Evolutionary conservation across 2,888 invertebrate genomes (phyloP).

Genomic region (Drosophila emarginata): DNA sequence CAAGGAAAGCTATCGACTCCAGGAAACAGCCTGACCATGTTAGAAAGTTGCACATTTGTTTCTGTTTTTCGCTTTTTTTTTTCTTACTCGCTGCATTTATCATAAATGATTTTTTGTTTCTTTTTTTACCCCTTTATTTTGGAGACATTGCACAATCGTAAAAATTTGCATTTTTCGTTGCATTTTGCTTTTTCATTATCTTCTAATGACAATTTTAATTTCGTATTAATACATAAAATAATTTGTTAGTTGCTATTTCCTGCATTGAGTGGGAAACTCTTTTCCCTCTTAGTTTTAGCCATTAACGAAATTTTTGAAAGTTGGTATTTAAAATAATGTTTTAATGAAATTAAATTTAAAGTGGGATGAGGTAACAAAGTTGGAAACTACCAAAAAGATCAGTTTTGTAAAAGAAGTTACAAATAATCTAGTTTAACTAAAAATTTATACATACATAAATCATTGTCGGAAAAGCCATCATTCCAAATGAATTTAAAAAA

Average conservation of each 20-base stretch:
- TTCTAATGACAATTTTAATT: slow-evolving; percentile 23
- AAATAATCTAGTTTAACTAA: too few species aligned
- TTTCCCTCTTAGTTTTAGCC: neutral
- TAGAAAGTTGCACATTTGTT: slow-evolving; percentile 57
- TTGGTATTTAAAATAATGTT: too few species aligned
- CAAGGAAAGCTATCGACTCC: slow-evolving; percentile 57
- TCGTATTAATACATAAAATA: neutral
- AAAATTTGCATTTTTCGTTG: slow-evolving; percentile 13
- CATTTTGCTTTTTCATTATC: slow-evolving; percentile 13
- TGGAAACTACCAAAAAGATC: too few species aligned
- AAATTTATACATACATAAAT: too few species aligned
- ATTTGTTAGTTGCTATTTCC: slow-evolving; percentile 3
- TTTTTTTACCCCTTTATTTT: slow-evolving; percentile 26
- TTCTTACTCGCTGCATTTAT: slow-evolving; percentile 4
- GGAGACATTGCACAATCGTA: slow-evolving; percentile 27
- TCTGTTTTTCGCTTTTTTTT: slow-evolving; percentile 18
- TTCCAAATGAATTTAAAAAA: too few species aligned
- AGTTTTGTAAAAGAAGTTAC: too few species aligned
- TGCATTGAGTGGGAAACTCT: neutral
- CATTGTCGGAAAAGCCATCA: too few species aligned
- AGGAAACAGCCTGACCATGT: slow-evolving; percentile 51
- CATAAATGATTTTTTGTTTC: slow-evolving; percentile 19
- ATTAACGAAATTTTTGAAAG: neutral
- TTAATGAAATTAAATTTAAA: too few species aligned
- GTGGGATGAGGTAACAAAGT: too few species aligned